A percentile compares a stretch with the other conserved stretches of the same genome.
These are phyloP conservation scores for Pteruthius melanotis DNA, from an alignment of 2,113 vertebrate species.

Conservation along the genomic window DNA sequence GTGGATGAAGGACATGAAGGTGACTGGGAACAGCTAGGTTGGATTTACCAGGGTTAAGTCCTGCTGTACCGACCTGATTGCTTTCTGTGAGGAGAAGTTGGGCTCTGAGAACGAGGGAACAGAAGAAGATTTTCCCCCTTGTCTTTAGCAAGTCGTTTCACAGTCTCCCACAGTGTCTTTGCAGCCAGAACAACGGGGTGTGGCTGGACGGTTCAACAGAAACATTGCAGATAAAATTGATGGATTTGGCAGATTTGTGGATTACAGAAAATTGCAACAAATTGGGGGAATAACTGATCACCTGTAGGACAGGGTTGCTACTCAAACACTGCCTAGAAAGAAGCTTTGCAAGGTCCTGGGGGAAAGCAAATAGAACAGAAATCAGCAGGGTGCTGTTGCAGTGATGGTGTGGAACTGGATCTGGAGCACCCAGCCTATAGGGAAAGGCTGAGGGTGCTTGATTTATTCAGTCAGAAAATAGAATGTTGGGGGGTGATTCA, in stretches of 20 bases:
- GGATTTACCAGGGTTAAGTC: not conserved
- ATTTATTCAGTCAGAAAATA: not conserved
- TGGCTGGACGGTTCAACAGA: not conserved
- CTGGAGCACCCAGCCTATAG: accelerated
- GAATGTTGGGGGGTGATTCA: not conserved
- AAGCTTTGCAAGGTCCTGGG: not conserved
- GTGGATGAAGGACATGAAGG: not conserved
- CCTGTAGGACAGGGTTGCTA: not conserved
- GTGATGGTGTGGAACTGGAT: not conserved
- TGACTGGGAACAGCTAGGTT: not conserved
- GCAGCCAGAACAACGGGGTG: not conserved
- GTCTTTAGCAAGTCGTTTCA: not conserved
- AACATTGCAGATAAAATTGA: not conserved
- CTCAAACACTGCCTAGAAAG: not conserved
- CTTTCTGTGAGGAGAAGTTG: not conserved
- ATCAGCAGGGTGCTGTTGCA: not conserved
- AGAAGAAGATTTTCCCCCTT: not conserved
- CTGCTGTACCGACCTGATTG: not conserved
- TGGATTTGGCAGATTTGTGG: not conserved
- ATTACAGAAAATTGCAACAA: not conserved
- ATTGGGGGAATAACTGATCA: not conserved
- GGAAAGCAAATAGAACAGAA: not conserved
- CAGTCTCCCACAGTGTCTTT: not conserved
- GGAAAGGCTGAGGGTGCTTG: not conserved
- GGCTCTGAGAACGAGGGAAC: not conserved